Percentiles rank a stretch among this genome's conserved stretches.
phyloP scores from a whole-genome alignment of 1,140 invertebrate genomes.

The Zaprionus vittiger region DNA sequence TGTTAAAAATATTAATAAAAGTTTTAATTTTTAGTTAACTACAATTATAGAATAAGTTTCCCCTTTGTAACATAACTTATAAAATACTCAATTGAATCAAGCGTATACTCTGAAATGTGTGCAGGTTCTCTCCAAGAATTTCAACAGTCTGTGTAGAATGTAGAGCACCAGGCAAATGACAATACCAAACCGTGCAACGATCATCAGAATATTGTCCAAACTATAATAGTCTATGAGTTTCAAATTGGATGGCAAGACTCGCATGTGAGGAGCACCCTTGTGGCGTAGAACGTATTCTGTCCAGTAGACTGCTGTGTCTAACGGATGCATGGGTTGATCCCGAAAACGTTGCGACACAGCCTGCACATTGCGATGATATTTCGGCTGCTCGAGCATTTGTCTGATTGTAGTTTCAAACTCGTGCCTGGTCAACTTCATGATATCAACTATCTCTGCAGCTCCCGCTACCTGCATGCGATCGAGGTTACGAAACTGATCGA shows the following conservation, averaged over 20 bases:
- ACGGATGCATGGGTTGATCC: slow-evolving; percentile 87
- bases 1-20: too few relatives aligned
- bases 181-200: slow-evolving; percentile 33
- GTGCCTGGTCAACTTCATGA: slow-evolving; percentile 35
- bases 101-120: neutral
- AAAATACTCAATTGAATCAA: neutral
- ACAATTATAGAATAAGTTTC: too few relatives aligned
- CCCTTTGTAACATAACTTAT: neutral
- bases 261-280: slow-evolving; percentile 85
- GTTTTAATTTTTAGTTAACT: too few relatives aligned
- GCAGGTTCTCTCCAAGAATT: neutral
- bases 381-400: slow-evolving; percentile 45
- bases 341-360: slow-evolving; percentile 86
- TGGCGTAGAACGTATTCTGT: slow-evolving; percentile 88
- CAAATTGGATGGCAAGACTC: slow-evolving; percentile 84
- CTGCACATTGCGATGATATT: slow-evolving; percentile 82
- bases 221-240: slow-evolving; percentile 86
- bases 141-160: slow-evolving; percentile 14
- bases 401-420: slow-evolving; percentile 39
- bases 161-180: slow-evolving; percentile 29
- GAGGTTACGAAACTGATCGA: slow-evolving; percentile 87
- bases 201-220: slow-evolving; percentile 83
- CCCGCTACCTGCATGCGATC: slow-evolving; percentile 82
- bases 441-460: slow-evolving; percentile 75
- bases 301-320: slow-evolving; percentile 89